Percentiles rank a stretch among this genome's conserved stretches.
Evolutionary conservation across 1,140 invertebrate species (phyloP).

Genomic region (Sinella curviseta): DNA sequence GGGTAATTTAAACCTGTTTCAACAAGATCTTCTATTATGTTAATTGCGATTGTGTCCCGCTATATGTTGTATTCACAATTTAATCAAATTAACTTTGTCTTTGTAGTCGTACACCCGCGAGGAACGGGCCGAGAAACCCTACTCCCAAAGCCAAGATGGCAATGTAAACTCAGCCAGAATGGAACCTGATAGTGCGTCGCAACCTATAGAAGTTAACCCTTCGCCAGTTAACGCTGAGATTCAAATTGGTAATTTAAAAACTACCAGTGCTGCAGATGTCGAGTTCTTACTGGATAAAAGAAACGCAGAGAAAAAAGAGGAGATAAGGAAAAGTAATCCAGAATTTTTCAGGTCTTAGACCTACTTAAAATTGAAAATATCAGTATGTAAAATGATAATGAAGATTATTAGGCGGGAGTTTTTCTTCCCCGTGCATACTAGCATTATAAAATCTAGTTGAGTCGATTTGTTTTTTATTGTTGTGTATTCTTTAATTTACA

Average conservation of each 20-base stretch:
- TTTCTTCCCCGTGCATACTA: too few relatives aligned
- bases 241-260: slow-evolving; percentile 31
- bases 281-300: slow-evolving; percentile 44
- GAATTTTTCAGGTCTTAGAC: slow-evolving; percentile 41
- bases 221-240: slow-evolving; percentile 25
- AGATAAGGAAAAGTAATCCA: slow-evolving; percentile 46
- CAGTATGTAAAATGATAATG: too few relatives aligned
- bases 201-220: not conserved
- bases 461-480: too few relatives aligned
- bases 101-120: not conserved
- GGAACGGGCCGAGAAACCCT: not conserved
- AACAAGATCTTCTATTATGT: too few relatives aligned
- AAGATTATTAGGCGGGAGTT: too few relatives aligned
- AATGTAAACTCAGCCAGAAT: not conserved
- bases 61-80: too few relatives aligned
- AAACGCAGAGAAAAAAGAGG: slow-evolving; percentile 48
- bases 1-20: too few relatives aligned
- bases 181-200: slow-evolving; percentile 15
- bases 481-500: too few relatives aligned
- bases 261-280: slow-evolving; percentile 39
- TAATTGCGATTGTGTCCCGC: too few relatives aligned
- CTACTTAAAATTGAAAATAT: too few relatives aligned
- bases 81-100: too few relatives aligned
- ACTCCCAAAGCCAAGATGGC: not conserved
- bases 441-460: too few relatives aligned